A percentile compares a stretch with the other conserved stretches of the same genome.
These are phyloP conservation scores for Pluvialis apricaria DNA, from an alignment of 2,113 vertebrate genomes.

Conservation along the genomic window DNA sequence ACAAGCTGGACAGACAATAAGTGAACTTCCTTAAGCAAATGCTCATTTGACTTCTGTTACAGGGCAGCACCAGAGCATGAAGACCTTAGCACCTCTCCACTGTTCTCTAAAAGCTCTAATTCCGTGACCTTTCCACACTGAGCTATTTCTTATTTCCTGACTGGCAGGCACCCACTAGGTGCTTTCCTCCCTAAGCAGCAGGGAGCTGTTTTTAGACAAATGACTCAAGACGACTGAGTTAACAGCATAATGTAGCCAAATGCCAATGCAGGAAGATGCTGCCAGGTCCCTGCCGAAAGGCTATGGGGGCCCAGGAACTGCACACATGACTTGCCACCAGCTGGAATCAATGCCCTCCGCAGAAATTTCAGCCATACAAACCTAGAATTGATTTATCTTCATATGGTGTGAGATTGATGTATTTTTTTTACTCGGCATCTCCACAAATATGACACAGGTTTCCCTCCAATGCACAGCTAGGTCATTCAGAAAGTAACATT, in stretches of 20 bases:
- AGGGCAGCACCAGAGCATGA: background rate
- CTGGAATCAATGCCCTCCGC: background rate
- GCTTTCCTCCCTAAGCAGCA: background rate
- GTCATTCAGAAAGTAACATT: background rate
- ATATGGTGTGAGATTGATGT: background rate
- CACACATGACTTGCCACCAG: background rate
- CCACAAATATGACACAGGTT: background rate
- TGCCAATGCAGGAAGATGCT: background rate
- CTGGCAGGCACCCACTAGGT: slow-evolving; percentile 4
- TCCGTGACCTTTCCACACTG: background rate
- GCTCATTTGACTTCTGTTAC: background rate
- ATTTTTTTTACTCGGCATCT: background rate
- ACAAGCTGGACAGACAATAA: background rate
- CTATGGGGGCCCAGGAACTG: background rate
- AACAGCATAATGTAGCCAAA: background rate
- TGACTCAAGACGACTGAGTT: slow-evolving; percentile 4
- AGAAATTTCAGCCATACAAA: background rate
- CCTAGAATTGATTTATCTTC: background rate
- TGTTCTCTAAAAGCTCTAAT: background rate
- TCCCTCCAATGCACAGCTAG: fast-evolving
- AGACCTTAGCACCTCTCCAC: background rate
- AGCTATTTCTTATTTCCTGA: background rate
- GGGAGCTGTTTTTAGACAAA: slow-evolving; percentile 35
- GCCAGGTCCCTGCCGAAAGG: background rate
- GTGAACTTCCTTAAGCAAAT: background rate